phyloP scores from a whole-genome alignment of 2,888 invertebrate species.

The Brachycybe producta region DNA sequence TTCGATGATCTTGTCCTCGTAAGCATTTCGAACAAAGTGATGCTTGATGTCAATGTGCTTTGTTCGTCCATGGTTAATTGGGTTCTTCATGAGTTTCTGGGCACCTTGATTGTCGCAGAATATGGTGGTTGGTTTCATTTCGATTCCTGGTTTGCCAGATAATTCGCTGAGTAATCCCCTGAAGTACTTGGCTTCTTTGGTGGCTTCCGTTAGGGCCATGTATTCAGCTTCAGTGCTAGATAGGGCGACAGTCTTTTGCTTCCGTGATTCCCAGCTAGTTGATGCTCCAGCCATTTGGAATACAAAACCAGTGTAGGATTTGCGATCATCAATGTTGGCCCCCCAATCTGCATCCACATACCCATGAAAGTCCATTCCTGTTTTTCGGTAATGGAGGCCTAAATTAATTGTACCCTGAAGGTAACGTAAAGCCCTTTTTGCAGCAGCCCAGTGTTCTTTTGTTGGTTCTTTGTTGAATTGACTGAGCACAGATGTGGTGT shows the following conservation, averaged over 20 bases:
- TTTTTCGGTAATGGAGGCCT: not conserved
- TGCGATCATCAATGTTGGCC: not conserved
- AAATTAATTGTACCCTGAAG: not conserved
- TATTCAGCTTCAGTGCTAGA: constrained; percentile 11
- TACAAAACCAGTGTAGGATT: not conserved
- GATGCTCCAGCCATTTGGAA: too few species aligned
- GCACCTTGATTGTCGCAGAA: constrained; percentile 22
- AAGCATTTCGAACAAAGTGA: constrained; percentile 20
- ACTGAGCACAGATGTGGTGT: too few species aligned
- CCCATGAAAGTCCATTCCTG: not conserved
- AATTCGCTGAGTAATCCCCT: not conserved
- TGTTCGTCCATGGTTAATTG: constrained; percentile 19
- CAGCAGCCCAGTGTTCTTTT: constrained; percentile 4
- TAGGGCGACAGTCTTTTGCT: constrained; percentile 6
- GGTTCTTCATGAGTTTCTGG: constrained; percentile 20
- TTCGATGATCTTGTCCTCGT: constrained; percentile 1
- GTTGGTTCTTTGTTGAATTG: too few species aligned
- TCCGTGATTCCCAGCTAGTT: not conserved
- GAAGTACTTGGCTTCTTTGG: constrained; percentile 5
- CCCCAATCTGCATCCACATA: constrained; percentile 14
- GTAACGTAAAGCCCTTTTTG: constrained; percentile 6
- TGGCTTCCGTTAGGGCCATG: not conserved
- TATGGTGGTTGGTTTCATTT: not conserved
- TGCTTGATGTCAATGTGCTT: constrained; percentile 23
- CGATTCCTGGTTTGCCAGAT: not conserved